Percentiles rank a stretch among this genome's conserved stretches.
Evolutionary conservation across 2,888 invertebrate genomes (phyloP).

Genomic region (Epirrhoe tristata): DNA sequence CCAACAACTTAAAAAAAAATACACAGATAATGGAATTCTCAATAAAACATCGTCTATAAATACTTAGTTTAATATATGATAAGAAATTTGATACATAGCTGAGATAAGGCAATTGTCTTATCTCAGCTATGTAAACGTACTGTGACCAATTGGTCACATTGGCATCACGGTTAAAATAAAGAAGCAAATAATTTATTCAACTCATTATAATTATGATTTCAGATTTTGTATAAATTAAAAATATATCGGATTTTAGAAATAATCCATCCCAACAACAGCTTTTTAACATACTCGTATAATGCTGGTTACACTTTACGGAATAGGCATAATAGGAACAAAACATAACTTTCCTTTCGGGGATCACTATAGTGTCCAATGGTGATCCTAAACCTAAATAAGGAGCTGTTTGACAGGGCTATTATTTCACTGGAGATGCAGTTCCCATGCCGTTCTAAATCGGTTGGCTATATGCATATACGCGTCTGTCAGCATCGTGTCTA

Average conservation of each 20-base stretch:
- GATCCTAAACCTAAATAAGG: too few relatives aligned
- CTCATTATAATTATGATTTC: not conserved
- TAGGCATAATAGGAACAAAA: not conserved
- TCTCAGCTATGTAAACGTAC: too few relatives aligned
- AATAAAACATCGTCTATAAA: not conserved
- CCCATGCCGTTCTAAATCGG: conserved; percentile 56
- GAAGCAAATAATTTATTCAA: not conserved
- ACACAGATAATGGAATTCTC: not conserved
- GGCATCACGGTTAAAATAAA: too few relatives aligned
- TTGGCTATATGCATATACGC: conserved; percentile 44
- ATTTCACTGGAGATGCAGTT: conserved; percentile 55
- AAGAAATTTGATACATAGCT: not conserved
- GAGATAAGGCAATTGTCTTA: not conserved
- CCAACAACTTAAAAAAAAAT: not conserved
- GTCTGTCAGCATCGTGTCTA: conserved; percentile 61
- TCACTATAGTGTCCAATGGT: too few relatives aligned
- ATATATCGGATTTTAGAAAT: not conserved
- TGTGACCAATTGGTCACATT: too few relatives aligned
- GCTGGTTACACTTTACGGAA: not conserved
- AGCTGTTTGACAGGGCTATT: too few relatives aligned
- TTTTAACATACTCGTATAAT: not conserved
- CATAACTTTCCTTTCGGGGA: not conserved
- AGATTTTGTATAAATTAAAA: not conserved
- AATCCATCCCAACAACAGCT: not conserved
- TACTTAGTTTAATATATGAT: not conserved